Conservation (phyloP, 2,888 invertebrate species). For the Cephonodes hylas region DNA sequence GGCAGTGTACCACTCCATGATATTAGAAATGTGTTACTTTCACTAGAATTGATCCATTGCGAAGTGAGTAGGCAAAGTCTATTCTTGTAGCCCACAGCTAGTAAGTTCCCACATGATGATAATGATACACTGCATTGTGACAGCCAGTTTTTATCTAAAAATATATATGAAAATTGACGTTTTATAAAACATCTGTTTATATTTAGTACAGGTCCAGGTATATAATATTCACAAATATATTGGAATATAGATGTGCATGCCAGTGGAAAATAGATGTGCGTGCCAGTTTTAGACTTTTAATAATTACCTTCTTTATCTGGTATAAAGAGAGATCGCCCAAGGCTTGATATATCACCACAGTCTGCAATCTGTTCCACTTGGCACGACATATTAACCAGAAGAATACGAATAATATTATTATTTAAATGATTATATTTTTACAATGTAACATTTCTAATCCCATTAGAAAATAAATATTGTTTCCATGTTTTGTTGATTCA, state of each 20-base stretch:
- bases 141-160: slow-evolving; percentile 69
- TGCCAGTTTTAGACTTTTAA: too few species aligned
- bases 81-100: slow-evolving; percentile 63
- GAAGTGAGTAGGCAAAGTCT: slow-evolving; percentile 67
- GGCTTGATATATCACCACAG: slow-evolving; percentile 81
- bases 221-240: too few species aligned
- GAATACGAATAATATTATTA: too few species aligned
- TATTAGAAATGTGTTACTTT: slow-evolving; percentile 67
- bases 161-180: not conserved
- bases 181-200: not conserved
- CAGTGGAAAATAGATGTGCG: too few species aligned
- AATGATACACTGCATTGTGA: slow-evolving; percentile 67
- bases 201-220: not conserved
- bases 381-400: slow-evolving; percentile 60
- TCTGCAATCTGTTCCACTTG: slow-evolving; percentile 84
- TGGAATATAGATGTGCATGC: too few species aligned
- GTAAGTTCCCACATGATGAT: slow-evolving; percentile 68
- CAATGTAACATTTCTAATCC: too few species aligned
- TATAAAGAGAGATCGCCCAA: slow-evolving; percentile 81
- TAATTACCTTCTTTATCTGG: slow-evolving; percentile 71
- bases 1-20: slow-evolving; percentile 74
- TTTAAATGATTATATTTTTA: too few species aligned
- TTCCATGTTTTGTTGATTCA: too few species aligned
- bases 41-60: slow-evolving; percentile 72
- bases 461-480: too few species aligned